phyloP scores from a whole-genome alignment of 2,888 invertebrate genomes.

The Galeopsomyia nigrocyanea region DNA sequence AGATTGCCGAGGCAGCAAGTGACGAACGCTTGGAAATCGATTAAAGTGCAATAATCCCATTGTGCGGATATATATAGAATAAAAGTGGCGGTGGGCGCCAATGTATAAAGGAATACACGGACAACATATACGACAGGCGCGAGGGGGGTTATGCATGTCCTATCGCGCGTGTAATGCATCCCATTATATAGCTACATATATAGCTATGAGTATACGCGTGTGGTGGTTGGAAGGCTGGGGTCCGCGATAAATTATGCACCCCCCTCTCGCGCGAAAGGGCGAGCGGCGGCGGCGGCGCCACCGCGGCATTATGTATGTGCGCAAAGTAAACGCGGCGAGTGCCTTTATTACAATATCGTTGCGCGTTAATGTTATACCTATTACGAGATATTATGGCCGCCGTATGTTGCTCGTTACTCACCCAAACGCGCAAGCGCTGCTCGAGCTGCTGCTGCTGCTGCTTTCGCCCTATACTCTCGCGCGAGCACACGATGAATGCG shows the following conservation, averaged over 20 bases:
- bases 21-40: slow-evolving; percentile 33
- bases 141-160: neutral
- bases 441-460: neutral
- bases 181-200: slow-evolving; percentile 47
- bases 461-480: neutral
- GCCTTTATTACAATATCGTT: slow-evolving; percentile 66
- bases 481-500: slow-evolving; percentile 40
- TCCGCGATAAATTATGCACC: slow-evolving; percentile 68
- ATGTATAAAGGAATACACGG: neutral
- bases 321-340: slow-evolving; percentile 59
- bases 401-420: slow-evolving; percentile 60
- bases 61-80: slow-evolving; percentile 36
- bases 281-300: slow-evolving; percentile 21
- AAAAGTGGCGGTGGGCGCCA: slow-evolving; percentile 17
- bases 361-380: slow-evolving; percentile 64
- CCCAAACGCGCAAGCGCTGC: neutral
- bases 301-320: slow-evolving; percentile 52
- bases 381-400: slow-evolving; percentile 65
- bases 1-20: slow-evolving; percentile 17
- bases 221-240: slow-evolving; percentile 36
- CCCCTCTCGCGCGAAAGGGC: slow-evolving; percentile 47
- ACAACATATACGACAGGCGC: too few relatives aligned
- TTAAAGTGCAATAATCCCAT: slow-evolving; percentile 47
- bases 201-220: too few relatives aligned
- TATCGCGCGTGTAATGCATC: slow-evolving; percentile 56